Evolutionary conservation across 2,888 invertebrate species (phyloP).

Genomic region (Tiliacea aurago): DNA sequence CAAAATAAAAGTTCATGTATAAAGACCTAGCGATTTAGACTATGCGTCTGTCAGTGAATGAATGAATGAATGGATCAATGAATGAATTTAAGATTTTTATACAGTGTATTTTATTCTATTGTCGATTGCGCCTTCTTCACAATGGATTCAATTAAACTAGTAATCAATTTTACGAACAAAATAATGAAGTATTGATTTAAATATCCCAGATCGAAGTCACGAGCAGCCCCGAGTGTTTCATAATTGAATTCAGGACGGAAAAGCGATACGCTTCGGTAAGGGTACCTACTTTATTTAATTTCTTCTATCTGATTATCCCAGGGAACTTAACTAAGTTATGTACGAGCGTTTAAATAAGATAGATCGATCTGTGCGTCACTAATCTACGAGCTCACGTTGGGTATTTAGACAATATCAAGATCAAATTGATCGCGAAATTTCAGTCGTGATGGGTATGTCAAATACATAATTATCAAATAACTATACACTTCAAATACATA

Average conservation of each 20-base stretch:
- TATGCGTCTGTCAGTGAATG: too few relatives aligned
- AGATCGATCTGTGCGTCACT: neutral
- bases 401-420: neutral
- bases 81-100: too few relatives aligned
- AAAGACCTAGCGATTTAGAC: too few relatives aligned
- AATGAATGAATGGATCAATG: too few relatives aligned
- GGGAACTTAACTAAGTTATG: constrained; percentile 31
- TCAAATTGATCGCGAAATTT: neutral
- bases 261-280: constrained; percentile 24
- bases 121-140: neutral
- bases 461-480: neutral
- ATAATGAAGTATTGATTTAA: constrained; percentile 13
- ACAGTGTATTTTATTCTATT: too few relatives aligned
- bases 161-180: constrained; percentile 13
- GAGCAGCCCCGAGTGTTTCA: neutral
- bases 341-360: constrained; percentile 10
- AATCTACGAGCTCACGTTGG: too few relatives aligned
- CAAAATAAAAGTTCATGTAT: too few relatives aligned
- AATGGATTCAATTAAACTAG: neutral
- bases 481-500: too few relatives aligned
- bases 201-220: constrained; percentile 13
- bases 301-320: constrained; percentile 32
- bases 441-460: too few relatives aligned
- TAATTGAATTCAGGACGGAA: constrained; percentile 43
- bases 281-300: constrained; percentile 33